Percentiles rank a stretch among this genome's conserved stretches.
Conservation (phyloP, 2,797 vertebrate species). For the Syngnathus acus region DNA sequence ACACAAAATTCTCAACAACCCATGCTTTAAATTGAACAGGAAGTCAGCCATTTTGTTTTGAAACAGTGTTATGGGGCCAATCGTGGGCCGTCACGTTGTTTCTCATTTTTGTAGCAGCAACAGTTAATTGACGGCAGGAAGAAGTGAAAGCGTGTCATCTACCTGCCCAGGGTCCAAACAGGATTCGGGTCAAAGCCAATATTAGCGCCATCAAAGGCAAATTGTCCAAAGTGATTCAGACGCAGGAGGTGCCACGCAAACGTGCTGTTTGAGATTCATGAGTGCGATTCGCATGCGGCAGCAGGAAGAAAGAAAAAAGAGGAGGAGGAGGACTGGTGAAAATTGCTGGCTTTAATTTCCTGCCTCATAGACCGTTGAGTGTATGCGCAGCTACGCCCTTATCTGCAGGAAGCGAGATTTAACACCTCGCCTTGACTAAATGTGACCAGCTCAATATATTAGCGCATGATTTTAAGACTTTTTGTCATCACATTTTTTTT, state of each 20-base stretch:
- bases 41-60: background rate
- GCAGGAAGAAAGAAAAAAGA: background rate
- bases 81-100: conserved; percentile 46
- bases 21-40: background rate
- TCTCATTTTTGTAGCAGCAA: conserved; percentile 45
- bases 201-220: conserved; percentile 38
- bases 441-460: conserved; percentile 5
- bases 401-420: conserved; percentile 1
- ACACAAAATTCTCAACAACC: background rate
- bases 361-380: conserved; percentile 17
- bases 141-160: conserved; percentile 16
- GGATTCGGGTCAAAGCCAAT: conserved; percentile 33
- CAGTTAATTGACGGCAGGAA: conserved; percentile 34
- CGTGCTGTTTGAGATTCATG: conserved; percentile 18
- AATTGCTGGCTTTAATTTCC: background rate
- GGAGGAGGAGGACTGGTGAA: background rate
- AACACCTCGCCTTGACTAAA: conserved; percentile 1
- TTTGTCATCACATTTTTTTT: conserved; percentile 1
- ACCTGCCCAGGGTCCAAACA: conserved; percentile 34
- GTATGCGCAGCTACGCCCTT: conserved; percentile 32
- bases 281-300: conserved; percentile 4
- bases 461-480: background rate
- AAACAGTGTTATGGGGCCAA: conserved; percentile 24
- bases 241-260: conserved; percentile 9
- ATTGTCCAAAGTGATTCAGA: conserved; percentile 39